Conservation (phyloP, 2,888 invertebrate genomes). For the Drosophila prolongata region DNA sequence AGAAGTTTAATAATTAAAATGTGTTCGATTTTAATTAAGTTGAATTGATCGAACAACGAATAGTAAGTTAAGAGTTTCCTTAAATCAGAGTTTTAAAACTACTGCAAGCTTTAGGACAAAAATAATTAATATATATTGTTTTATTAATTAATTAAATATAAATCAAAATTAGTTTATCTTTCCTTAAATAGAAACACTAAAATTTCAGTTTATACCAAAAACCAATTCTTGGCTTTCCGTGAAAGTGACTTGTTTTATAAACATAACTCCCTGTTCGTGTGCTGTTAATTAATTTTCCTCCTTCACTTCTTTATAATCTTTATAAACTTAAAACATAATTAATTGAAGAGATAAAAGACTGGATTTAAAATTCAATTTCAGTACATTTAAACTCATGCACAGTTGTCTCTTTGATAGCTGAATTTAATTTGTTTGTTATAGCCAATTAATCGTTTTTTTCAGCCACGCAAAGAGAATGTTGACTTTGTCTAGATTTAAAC, state of each 20-base stretch:
- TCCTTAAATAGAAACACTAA: no score
- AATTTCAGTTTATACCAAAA: no score
- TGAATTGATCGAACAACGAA: no score
- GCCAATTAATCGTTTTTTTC: constrained; percentile 39
- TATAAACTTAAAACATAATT: background rate
- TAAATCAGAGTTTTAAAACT: no score
- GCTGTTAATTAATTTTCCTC: background rate
- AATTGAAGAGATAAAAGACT: background rate
- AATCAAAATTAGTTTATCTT: no score
- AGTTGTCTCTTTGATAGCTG: background rate
- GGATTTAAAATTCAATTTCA: constrained; percentile 11
- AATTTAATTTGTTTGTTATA: constrained; percentile 27
- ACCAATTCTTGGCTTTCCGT: background rate
- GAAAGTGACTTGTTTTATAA: background rate
- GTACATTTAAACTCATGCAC: constrained; percentile 1
- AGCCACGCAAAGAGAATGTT: constrained; percentile 12
- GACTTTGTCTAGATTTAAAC: constrained; percentile 37
- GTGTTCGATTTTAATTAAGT: no score
- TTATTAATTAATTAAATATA: no score
- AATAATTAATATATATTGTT: no score
- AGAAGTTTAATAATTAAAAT: no score
- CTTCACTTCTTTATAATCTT: background rate
- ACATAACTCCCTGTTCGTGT: background rate
- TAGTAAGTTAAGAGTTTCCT: no score
- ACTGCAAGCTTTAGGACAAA: no score